Evolutionary conservation across 2,113 vertebrate genomes (phyloP), one percentile per base, ranked within the genome.

Genomic region (Aegotheles bennettii): DNA sequence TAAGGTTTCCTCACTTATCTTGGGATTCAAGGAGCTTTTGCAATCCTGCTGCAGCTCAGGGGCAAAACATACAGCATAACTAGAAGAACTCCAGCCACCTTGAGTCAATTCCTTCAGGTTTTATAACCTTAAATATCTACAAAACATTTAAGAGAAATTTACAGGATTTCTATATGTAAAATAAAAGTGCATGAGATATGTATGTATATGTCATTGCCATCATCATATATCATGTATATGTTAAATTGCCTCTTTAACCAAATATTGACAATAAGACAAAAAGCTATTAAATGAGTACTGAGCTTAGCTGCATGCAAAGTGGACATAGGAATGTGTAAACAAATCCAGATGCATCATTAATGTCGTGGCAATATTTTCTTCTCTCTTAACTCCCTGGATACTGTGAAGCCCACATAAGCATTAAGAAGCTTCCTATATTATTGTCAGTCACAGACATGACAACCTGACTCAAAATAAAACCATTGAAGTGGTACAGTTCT

Each of bases 391-490:
- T 56, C 33, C 45, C 38, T 24, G 50, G 51, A 77, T 71, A 13
- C 42, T 91, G 31, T 42, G 67, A 84, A 89, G 59, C 60, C 42
- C 54, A 73, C 53, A 29, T 38, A 56, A 75, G 13, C 43, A 59
- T 84, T 79, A 92, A 53, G 83, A 95, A 96, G 79, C 14, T 79
- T 95, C 84, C 79, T 82, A 17, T 81, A 29, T 57, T 61, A 56
- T 45, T 94, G 63, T 73, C 70, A 89, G 31, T 35, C 60, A 81
- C 63, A 87, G 64, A 63, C 63, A 92, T 95, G 63, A 56, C 78
- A 92, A 61, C 67, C 47, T 90, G 61, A 84, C 40, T 95, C 74
- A 95, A 93, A 96, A 77, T 85, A 94, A 96, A 95, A 79, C 29
- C 86, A 76, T 40, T 21, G 63, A 91, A 86, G 45, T 51, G n/a